These are phyloP conservation scores for Chrysolina americana DNA, from an alignment of 2,888 invertebrate genomes.

Conservation along the genomic window DNA sequence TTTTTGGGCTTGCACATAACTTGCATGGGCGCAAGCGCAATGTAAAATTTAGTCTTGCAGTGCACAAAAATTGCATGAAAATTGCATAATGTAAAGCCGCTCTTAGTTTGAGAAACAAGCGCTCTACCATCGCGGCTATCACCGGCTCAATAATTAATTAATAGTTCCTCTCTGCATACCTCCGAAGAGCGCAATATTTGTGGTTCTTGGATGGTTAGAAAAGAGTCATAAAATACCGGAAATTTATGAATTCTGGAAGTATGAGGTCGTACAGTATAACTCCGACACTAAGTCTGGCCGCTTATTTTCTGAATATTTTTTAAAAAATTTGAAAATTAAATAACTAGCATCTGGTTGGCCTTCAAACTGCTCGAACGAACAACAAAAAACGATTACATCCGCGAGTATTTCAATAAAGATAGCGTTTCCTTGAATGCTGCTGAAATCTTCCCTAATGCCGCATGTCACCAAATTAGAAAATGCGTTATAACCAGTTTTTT, in stretches of 20 bases:
- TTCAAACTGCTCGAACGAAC: slow-evolving; percentile 37
- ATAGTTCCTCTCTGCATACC: slow-evolving; percentile 60
- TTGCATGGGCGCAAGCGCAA: too few relatives aligned
- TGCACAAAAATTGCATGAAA: too few relatives aligned
- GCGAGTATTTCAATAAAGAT: slow-evolving; percentile 39
- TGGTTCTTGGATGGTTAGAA: slow-evolving; percentile 58
- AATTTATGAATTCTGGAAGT: slow-evolving; percentile 62
- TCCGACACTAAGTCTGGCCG: slow-evolving; percentile 44
- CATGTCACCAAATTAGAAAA: too few relatives aligned
- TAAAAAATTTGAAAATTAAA: slow-evolving; percentile 55
- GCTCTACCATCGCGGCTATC: too few relatives aligned
- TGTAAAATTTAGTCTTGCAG: too few relatives aligned
- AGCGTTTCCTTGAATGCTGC: slow-evolving; percentile 32
- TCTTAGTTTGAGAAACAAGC: too few relatives aligned
- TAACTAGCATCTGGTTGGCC: slow-evolving; percentile 54
- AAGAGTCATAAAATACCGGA: slow-evolving; percentile 57
- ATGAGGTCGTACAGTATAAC: slow-evolving; percentile 53
- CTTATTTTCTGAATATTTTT: slow-evolving; percentile 58
- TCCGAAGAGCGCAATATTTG: slow-evolving; percentile 49
- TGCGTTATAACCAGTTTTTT: too few relatives aligned
- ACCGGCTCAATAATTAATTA: slow-evolving; percentile 52
- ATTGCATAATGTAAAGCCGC: too few relatives aligned
- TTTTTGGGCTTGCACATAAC: too few relatives aligned
- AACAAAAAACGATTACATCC: slow-evolving; percentile 42
- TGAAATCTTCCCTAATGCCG: too few relatives aligned